Evolutionary conservation across 2,113 vertebrate species (phyloP).

Genomic region (Theristicus caerulescens): DNA sequence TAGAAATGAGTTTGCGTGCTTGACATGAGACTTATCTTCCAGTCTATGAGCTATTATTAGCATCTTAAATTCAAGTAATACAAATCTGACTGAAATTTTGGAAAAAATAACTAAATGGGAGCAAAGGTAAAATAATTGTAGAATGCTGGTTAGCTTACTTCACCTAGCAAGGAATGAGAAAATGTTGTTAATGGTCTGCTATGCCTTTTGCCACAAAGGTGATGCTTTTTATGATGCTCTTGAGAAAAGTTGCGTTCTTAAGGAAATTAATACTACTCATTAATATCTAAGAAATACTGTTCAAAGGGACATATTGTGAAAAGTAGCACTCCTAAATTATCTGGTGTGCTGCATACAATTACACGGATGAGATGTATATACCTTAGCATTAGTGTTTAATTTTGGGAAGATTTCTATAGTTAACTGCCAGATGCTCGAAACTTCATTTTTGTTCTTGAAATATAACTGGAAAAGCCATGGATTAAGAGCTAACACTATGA

Average conservation of each 20-base stretch:
- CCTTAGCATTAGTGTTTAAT: background rate
- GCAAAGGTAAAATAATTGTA: background rate
- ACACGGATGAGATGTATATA: background rate
- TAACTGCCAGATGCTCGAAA: background rate
- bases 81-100: background rate
- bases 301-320: background rate
- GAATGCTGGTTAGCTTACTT: background rate
- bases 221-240: background rate
- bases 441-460: background rate
- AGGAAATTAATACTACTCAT: background rate
- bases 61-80: background rate
- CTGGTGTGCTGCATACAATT: background rate
- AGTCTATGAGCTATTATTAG: background rate
- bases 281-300: background rate
- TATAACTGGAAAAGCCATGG: background rate
- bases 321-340: background rate
- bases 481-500: background rate
- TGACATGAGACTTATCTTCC: background rate
- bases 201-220: background rate
- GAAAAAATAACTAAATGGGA: background rate
- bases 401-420: background rate
- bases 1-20: background rate
- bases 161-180: background rate
- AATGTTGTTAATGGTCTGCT: background rate
- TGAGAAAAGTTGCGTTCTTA: background rate